Conservation (phyloP, 2,888 invertebrate genomes). For the Ormyrus thymus region DNA sequence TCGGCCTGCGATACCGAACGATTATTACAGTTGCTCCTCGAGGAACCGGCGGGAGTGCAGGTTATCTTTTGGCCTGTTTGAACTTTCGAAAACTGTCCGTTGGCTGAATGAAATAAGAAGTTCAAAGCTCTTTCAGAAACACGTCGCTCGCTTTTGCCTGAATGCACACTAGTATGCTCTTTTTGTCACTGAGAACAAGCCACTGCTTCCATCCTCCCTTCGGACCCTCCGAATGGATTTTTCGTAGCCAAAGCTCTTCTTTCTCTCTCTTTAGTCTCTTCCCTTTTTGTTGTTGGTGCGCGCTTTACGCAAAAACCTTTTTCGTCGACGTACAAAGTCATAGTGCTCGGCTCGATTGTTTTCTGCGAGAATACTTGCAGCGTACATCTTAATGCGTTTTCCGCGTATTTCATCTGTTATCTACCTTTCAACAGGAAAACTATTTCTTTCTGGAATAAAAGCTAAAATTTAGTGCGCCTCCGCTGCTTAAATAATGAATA, state of each 20-base stretch:
- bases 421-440: too few species aligned
- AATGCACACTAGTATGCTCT: constrained; percentile 23
- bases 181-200: constrained; percentile 38
- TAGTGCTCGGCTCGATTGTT: constrained; percentile 42
- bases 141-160: constrained; percentile 31
- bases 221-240: constrained; percentile 47
- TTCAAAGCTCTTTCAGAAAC: constrained; percentile 51
- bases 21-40: constrained; percentile 31
- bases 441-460: too few species aligned
- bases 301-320: constrained; percentile 49
- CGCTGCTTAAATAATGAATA: too few species aligned
- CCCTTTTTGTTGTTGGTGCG: constrained; percentile 5
- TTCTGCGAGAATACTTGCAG: constrained; percentile 22
- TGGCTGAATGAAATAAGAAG: constrained; percentile 51
- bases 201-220: not conserved
- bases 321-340: constrained; percentile 29
- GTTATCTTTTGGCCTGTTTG: not conserved
- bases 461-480: too few species aligned
- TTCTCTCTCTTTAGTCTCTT: not conserved
- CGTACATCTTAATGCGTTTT: constrained; percentile 42
- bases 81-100: constrained; percentile 48
- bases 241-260: constrained; percentile 45
- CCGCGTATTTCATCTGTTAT: not conserved
- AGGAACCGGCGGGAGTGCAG: not conserved
- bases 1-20: constrained; percentile 7